phyloP scores from a whole-genome alignment of 2,888 invertebrate genomes.

The Microctonus hyperodae region DNA sequence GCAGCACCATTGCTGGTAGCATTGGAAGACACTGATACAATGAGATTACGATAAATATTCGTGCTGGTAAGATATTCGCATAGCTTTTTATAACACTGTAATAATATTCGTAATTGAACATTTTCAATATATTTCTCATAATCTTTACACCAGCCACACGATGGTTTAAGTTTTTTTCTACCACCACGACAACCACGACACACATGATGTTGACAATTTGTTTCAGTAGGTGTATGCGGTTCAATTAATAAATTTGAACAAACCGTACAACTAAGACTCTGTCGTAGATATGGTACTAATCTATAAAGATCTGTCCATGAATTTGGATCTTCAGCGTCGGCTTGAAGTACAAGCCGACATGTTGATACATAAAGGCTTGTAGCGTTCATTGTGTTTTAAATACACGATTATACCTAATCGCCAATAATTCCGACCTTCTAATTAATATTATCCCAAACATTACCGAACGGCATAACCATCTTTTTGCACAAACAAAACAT shows the following conservation, averaged over 20 bases:
- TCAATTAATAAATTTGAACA: conserved; percentile 84
- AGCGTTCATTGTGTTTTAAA: conserved; percentile 72
- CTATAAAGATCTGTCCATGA: conserved; percentile 84
- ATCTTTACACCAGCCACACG: conserved; percentile 86
- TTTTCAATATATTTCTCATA: conserved; percentile 84
- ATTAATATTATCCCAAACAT: conserved; percentile 39
- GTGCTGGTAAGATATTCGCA: conserved; percentile 84
- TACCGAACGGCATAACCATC: conserved; percentile 49
- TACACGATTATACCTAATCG: not conserved
- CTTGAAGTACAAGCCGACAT: conserved; percentile 79
- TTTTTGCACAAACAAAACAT: conserved; percentile 57
- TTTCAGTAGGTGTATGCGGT: conserved; percentile 80
- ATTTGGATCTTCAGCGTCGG: conserved; percentile 74
- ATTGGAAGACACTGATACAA: conserved; percentile 64
- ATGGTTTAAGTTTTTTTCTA: conserved; percentile 83
- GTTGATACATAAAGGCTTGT: conserved; percentile 83
- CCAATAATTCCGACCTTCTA: conserved; percentile 29
- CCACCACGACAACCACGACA: conserved; percentile 86
- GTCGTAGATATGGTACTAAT: conserved; percentile 83
- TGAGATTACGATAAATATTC: conserved; percentile 71
- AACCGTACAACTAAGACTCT: conserved; percentile 88
- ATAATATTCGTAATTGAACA: conserved; percentile 78
- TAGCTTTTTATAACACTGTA: conserved; percentile 88
- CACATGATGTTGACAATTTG: conserved; percentile 87
- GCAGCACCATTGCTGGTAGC: conserved; percentile 65